phyloP scores from a whole-genome alignment of 2,888 invertebrate species.

The Mesorhabditis belari region DNA sequence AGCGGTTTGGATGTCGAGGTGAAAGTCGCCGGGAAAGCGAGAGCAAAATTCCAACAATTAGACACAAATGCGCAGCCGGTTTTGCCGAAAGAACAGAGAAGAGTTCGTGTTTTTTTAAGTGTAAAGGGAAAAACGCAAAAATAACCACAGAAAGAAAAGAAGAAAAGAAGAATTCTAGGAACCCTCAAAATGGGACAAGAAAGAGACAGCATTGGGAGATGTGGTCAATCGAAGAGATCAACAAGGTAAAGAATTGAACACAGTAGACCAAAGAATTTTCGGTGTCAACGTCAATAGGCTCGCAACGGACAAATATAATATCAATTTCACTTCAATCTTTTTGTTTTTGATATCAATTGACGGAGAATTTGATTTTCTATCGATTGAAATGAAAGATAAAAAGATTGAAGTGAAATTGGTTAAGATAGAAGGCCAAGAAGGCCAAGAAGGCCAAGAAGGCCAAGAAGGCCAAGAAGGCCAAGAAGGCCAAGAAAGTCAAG shows the following conservation, averaged over 20 bases:
- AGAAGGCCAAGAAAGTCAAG: too few species aligned
- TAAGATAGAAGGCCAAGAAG: too few species aligned
- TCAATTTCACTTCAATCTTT: too few species aligned
- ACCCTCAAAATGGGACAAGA: conserved; percentile 49
- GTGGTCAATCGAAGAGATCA: conserved; percentile 42
- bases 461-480: too few species aligned
- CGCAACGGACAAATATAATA: too few species aligned
- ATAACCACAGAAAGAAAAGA: not conserved
- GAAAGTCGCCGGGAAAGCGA: conserved; percentile 70
- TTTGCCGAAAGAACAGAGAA: conserved; percentile 18
- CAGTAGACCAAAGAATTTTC: too few species aligned
- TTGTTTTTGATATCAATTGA: too few species aligned
- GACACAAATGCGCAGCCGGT: conserved; percentile 60
- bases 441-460: too few species aligned
- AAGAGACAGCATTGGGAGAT: conserved; percentile 43
- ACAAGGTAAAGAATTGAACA: conserved; percentile 15
- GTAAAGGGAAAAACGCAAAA: not conserved
- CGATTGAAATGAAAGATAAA: too few species aligned
- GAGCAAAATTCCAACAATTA: conserved; percentile 79
- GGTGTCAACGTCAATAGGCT: too few species aligned
- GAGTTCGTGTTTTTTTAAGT: conserved; percentile 2
- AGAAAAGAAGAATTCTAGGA: conserved; percentile 6
- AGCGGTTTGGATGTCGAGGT: conserved; percentile 46
- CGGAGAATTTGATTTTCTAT: too few species aligned
- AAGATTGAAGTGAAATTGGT: too few species aligned